Base-by-base conservation (phyloP, 2,113 vertebrate genomes). In the Chascanopsetta lugubris region DNA sequence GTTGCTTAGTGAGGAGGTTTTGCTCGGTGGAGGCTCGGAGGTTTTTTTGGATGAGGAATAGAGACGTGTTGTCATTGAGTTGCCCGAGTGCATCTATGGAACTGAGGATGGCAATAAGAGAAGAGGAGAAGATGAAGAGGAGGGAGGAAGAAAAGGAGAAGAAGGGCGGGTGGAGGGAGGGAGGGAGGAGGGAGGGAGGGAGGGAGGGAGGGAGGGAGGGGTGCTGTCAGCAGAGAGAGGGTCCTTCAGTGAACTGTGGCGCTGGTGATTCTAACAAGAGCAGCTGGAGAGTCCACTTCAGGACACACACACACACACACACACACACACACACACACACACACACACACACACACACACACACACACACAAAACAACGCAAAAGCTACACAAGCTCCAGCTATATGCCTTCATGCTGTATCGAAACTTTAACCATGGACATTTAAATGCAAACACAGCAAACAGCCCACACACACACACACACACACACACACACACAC, bases 61-160 rank as follows among this genome's bases (percentile, higher is more conserved):
- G 77, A 90, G 87, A 84, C 69, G 64, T 73, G 77, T 83, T 88
- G 89, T 89, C 87, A 88, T 83, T 87, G 87, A 91, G 85, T 84
- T 77, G 85, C 82, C 80, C 48, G 56, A 84, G 82, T 61, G 79
- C 84, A 86, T 87, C 86, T 85, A 65, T 82, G 75, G 89, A 80
- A 86, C 81, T 78, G 90, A 58, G 83, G 82, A 84, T 89, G 82
- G 85, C 86, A 12, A 11, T 22, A 13, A 46, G 24, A 45, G 21
- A 45, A 45, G 9, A 45, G 21, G n/a, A 42, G n/a, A n/a, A 38
- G 15, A 15, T 7, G 3, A 42, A 32, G 24, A 2, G 26, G 43
- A 38, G 18, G 60, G 57, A 11, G 29, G 48, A n/a, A n/a, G n/a
- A n/a, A n/a, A n/a, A n/a, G n/a, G n/a, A n/a, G n/a, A n/a, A n/a